Evolutionary conservation across 2,888 invertebrate species (phyloP).

Genomic region (Agriopis aurantiaria): DNA sequence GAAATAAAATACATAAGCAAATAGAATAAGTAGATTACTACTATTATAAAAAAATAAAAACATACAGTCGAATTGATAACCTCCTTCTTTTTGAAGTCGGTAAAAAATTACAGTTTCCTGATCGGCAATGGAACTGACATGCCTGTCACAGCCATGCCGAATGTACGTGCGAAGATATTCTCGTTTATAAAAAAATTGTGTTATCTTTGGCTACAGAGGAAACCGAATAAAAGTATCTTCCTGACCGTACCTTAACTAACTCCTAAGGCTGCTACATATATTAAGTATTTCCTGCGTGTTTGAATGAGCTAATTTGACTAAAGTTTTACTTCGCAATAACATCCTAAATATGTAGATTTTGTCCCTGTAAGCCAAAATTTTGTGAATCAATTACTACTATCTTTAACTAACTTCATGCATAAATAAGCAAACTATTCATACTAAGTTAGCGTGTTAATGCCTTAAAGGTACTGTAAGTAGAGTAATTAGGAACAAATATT

Average conservation of each 20-base stretch:
- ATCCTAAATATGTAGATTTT: conserved; percentile 7
- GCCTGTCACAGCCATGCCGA: too few relatives aligned
- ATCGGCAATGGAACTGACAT: too few relatives aligned
- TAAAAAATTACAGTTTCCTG: too few relatives aligned
- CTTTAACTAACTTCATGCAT: neutral
- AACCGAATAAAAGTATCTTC: neutral
- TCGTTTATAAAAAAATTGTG: too few relatives aligned
- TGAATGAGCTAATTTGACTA: conserved; percentile 4
- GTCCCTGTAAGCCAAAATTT: neutral
- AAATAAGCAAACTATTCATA: neutral
- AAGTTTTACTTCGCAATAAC: conserved; percentile 6
- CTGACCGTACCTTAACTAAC: conserved; percentile 2
- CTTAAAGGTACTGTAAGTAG: neutral
- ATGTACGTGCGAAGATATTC: too few relatives aligned
- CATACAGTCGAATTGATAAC: too few relatives aligned
- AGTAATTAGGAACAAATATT: conserved; percentile 3
- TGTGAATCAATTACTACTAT: neutral
- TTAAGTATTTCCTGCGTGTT: conserved; percentile 5
- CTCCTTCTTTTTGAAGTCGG: too few relatives aligned
- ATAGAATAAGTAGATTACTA: too few relatives aligned
- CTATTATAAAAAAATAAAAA: too few relatives aligned
- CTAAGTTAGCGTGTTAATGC: neutral
- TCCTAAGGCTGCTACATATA: neutral
- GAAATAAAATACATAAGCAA: too few relatives aligned
- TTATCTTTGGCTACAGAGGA: neutral